These are phyloP conservation scores for Cebidichthys violaceus DNA, from an alignment of 2,113 vertebrate species.

Conservation along the genomic window DNA sequence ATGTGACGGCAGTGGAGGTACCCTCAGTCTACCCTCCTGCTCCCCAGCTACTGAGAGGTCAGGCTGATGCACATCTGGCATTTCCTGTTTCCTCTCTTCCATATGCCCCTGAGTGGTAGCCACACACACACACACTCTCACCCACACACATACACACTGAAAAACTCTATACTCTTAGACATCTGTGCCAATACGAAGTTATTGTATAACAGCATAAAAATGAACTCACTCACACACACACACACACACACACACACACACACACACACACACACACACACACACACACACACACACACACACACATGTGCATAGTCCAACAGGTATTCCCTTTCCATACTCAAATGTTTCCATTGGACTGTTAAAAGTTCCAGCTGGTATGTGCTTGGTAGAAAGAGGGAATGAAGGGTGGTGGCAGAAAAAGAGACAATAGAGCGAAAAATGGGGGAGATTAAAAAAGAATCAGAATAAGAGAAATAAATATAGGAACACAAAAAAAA, in stretches of 20 bases:
- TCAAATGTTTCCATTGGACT: slow-evolving; percentile 63
- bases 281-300: slow-evolving; percentile 7
- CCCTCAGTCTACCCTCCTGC: slow-evolving; percentile 29
- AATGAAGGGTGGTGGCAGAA: slow-evolving; percentile 10
- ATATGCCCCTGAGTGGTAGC: slow-evolving; percentile 58
- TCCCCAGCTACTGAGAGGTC: slow-evolving; percentile 68
- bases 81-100: slow-evolving; percentile 78
- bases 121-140: slow-evolving; percentile 40
- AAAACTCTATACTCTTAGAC: slow-evolving; percentile 29
- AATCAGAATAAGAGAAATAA: slow-evolving; percentile 7
- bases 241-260: slow-evolving; percentile 1
- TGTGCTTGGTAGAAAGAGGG: slow-evolving; percentile 9
- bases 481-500: neutral
- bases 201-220: slow-evolving; percentile 49
- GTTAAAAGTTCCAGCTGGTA: slow-evolving; percentile 68
- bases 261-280: slow-evolving; percentile 5
- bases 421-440: slow-evolving; percentile 14
- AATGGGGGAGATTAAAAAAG: slow-evolving; percentile 13
- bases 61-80: slow-evolving; percentile 81
- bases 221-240: slow-evolving; percentile 5
- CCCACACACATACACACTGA: slow-evolving; percentile 13
- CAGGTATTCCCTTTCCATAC: slow-evolving; percentile 51
- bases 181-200: slow-evolving; percentile 42
- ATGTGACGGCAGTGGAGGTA: slow-evolving; percentile 47
- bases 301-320: slow-evolving; percentile 10